Evolutionary conservation across 2,888 invertebrate species (phyloP).

Genomic region (Cryptus armator): DNA sequence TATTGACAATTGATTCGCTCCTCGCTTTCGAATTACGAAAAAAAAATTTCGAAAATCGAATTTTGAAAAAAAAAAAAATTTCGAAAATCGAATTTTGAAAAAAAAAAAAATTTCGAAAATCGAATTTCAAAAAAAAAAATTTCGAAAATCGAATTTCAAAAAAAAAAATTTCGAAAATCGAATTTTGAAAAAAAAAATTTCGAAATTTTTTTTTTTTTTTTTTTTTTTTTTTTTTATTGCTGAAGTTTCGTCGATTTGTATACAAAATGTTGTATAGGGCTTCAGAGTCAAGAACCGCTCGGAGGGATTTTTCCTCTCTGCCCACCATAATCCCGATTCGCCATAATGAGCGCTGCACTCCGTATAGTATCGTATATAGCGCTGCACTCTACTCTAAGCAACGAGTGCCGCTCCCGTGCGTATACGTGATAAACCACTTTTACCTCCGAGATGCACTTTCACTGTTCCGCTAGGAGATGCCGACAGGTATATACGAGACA

Average conservation of each 20-base stretch:
- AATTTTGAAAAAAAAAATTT: too few relatives aligned
- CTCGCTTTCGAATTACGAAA: neutral
- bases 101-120: neutral
- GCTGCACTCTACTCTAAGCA: slow-evolving; percentile 20
- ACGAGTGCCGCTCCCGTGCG: slow-evolving; percentile 69
- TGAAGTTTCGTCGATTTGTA: too few relatives aligned
- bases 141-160: too few relatives aligned
- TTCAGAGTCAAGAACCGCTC: neutral
- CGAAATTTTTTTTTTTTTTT: neutral
- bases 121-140: too few relatives aligned
- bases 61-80: neutral
- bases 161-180: neutral
- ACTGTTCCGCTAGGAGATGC: slow-evolving; percentile 81
- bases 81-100: too few relatives aligned
- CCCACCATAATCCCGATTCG: slow-evolving; percentile 76
- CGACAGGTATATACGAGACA: slow-evolving; percentile 30
- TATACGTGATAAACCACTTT: slow-evolving; percentile 79
- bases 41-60: neutral
- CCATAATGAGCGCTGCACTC: slow-evolving; percentile 75
- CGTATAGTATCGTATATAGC: too few relatives aligned
- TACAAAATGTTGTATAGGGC: neutral
- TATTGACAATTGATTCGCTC: neutral
- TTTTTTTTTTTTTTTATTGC: too few relatives aligned
- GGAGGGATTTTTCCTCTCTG: neutral
- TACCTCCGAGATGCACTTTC: slow-evolving; percentile 81